A percentile compares a stretch with the other conserved stretches of the same genome.
Conservation (phyloP, 2,888 invertebrate genomes). For the Neoascia interrupta region DNA sequence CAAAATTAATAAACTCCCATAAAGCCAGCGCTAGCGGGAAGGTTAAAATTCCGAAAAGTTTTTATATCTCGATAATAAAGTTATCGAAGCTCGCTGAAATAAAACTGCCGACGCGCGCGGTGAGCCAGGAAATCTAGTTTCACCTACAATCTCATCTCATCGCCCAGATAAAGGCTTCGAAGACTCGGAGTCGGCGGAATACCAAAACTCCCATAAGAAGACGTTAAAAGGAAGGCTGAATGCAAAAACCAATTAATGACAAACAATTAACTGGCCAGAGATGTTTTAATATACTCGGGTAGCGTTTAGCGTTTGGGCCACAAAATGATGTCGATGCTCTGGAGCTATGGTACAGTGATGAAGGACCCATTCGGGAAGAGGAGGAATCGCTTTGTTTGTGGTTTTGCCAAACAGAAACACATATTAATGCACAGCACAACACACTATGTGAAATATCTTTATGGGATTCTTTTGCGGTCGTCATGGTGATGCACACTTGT, state of each 20-base stretch:
- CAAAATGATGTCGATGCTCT: constrained; percentile 22
- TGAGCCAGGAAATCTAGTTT: constrained; percentile 39
- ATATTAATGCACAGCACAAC: constrained; percentile 30
- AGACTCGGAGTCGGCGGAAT: background rate
- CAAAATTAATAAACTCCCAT: background rate
- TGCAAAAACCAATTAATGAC: constrained; percentile 65
- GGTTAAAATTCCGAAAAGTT: constrained; percentile 32
- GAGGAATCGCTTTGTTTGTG: constrained; percentile 38
- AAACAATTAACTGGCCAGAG: constrained; percentile 62
- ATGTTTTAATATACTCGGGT: constrained; percentile 56
- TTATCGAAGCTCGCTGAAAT: too few relatives aligned
- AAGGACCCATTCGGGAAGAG: background rate
- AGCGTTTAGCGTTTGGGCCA: constrained; percentile 50
- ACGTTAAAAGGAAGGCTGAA: constrained; percentile 40
- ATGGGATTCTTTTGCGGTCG: constrained; percentile 29
- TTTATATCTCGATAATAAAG: constrained; percentile 46
- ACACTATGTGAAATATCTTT: constrained; percentile 22
- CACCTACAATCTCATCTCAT: constrained; percentile 43
- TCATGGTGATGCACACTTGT: constrained; percentile 26
- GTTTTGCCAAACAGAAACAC: constrained; percentile 22
- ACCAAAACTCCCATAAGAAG: constrained; percentile 15
- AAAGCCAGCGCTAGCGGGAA: background rate
- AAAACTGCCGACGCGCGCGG: too few relatives aligned
- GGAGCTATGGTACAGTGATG: background rate
- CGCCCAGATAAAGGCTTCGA: constrained; percentile 4